Conservation (phyloP, 2,888 invertebrate genomes). For the Copidosoma aretas region DNA sequence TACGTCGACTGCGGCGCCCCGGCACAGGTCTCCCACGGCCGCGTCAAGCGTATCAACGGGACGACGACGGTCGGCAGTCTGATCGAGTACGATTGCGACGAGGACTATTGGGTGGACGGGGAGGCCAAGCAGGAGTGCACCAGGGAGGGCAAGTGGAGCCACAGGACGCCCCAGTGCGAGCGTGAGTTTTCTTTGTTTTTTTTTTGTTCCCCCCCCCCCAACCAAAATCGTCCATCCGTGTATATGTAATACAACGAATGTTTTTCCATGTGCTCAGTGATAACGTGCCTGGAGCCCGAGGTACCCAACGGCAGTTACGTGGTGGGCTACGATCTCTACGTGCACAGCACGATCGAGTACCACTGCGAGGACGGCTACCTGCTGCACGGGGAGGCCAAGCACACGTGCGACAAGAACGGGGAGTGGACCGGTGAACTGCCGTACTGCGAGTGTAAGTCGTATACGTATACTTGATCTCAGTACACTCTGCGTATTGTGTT, state of each 20-base stretch:
- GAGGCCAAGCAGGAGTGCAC: conserved; percentile 76
- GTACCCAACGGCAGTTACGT: conserved; percentile 86
- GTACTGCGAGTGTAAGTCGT: conserved; percentile 82
- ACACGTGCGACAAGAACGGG: conserved; percentile 77
- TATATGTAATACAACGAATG: no score
- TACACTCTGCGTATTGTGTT: no score
- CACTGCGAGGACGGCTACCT: conserved; percentile 87
- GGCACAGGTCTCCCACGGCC: conserved; percentile 79
- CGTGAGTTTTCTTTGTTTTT: conserved; percentile 64
- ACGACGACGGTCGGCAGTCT: conserved; percentile 83
- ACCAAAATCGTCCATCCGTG: no score
- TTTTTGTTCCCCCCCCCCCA: no score
- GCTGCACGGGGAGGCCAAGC: conserved; percentile 74
- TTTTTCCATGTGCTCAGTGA: conserved; percentile 78
- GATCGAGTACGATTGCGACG: conserved; percentile 80
- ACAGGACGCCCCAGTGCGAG: conserved; percentile 85
- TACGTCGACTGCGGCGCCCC: conserved; percentile 88
- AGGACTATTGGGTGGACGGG: conserved; percentile 83
- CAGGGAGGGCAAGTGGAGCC: conserved; percentile 86
- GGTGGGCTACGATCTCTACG: conserved; percentile 87
- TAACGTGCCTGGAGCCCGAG: conserved; percentile 85
- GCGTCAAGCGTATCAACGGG: conserved; percentile 74
- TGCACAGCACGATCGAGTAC: conserved; percentile 86
- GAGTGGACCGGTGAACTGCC: conserved; percentile 87
- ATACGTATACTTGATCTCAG: no score